Percentiles rank a stretch among this genome's conserved stretches.
These are phyloP conservation scores for Python bivittatus DNA, from an alignment of 2,113 vertebrate genomes.

Conservation along the genomic window DNA sequence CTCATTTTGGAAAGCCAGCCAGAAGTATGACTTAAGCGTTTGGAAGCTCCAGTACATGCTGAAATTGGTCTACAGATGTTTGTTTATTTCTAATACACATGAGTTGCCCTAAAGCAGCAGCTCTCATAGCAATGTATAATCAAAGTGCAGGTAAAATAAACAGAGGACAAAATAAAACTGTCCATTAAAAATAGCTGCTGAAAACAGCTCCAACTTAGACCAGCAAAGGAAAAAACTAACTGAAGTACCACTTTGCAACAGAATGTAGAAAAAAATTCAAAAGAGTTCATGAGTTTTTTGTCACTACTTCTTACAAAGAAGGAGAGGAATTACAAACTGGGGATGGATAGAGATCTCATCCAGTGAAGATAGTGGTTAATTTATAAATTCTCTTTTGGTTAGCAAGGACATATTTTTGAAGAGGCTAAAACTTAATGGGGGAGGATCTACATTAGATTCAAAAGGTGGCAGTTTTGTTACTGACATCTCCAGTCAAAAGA, in stretches of 20 bases:
- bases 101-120: not conserved
- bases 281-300: not conserved
- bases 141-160: not conserved
- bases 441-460: not conserved
- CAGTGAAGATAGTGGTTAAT: not conserved
- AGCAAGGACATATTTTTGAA: not conserved
- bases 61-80: not conserved
- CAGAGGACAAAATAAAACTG: not conserved
- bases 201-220: not conserved
- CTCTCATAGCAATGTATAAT: not conserved
- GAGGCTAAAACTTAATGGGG: not conserved
- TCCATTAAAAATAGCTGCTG: not conserved
- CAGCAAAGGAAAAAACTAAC: not conserved
- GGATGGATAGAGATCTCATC: not conserved
- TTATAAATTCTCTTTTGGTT: not conserved
- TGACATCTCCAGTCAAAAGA: not conserved
- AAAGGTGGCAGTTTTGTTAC: not conserved
- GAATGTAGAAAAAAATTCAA: not conserved
- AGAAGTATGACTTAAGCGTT: not conserved
- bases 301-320: not conserved
- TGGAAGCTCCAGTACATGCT: not conserved
- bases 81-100: not conserved
- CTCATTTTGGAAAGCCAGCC: not conserved
- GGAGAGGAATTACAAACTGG: not conserved
- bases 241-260: not conserved